Base-by-base conservation (phyloP, 2,797 vertebrate genomes). In the Megalops cyprinoides region DNA sequence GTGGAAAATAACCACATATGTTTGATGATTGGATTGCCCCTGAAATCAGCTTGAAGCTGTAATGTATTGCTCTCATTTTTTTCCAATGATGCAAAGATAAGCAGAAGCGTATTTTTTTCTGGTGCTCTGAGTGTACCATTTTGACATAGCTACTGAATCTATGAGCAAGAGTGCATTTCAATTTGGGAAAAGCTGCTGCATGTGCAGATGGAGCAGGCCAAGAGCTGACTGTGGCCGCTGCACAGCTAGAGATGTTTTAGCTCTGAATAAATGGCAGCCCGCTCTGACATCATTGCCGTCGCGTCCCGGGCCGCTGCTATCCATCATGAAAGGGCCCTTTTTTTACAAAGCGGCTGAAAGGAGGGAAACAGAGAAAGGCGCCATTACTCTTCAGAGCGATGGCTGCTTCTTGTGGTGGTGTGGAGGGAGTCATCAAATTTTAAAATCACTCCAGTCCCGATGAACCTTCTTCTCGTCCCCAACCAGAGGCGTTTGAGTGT, bases 401-500 rank as follows among this genome's bases (percentile, higher is more conserved):
- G 78, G 81, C 81, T 85, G 84, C 77, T 76, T 86, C 83, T 85
- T 80, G 73, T 3, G 55, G 74, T 80, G 85, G 78, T 84, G 85
- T 82, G 69, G 81, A 73, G 80, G 82, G 77, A 85, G 83, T 85
- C 85, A 84, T 90, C 88, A 89, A 86, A 89, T 90, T 84, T 89
- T 89, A 82, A 87, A 88, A 83, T 89, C 85, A 25, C 85, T 87
- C 88, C 88, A 89, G 69, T 88, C 87, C 75, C 85, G 87, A 58
- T 85, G 84, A 84, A 77, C 77, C 82, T 81, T 87, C 82, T 84
- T 87, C 62, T 90, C 87, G 1, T 88, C 88, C 37, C 60, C 74
- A 79, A 85, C 85, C 81, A 85, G 78, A 20, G 83, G 82, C 56
- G 62, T 84, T 80, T 79, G 58, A 3, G 42, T 79, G 82, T 86